These are phyloP conservation scores for Caenorhabditis sp. DNA, from an alignment of 2,888 invertebrate species.

Conservation along the genomic window DNA sequence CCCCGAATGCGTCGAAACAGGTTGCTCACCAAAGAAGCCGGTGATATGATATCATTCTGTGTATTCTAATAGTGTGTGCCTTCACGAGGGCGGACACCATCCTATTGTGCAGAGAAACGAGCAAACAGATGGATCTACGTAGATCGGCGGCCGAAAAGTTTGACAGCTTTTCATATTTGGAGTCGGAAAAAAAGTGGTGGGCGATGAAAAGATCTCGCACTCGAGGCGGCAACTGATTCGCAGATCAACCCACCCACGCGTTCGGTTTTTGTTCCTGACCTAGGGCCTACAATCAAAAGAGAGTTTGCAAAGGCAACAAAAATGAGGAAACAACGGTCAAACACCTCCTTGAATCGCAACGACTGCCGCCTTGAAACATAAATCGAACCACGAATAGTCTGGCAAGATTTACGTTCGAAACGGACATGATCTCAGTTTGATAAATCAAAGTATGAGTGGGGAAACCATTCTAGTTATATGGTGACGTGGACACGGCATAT, in stretches of 20 bases:
- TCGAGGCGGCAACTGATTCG: neutral
- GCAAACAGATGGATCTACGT: conserved; percentile 41
- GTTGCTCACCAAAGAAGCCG: too few species aligned
- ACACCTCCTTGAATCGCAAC: neutral
- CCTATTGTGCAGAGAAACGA: conserved; percentile 37
- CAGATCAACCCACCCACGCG: conserved; percentile 49
- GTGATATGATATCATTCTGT: conserved; percentile 44
- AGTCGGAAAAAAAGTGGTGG: too few species aligned
- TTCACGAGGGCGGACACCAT: conserved; percentile 46
- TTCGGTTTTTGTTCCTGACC: conserved; percentile 27
- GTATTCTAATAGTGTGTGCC: conserved; percentile 36
- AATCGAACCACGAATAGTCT: conserved; percentile 29
- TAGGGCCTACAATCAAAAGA: neutral
- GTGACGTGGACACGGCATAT: conserved; percentile 45
- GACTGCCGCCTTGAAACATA: conserved; percentile 13
- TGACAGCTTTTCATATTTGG: conserved; percentile 56
- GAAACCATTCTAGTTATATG: conserved; percentile 18
- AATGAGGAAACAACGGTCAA: conserved; percentile 32
- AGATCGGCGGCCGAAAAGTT: conserved; percentile 16
- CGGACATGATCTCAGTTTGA: conserved; percentile 46
- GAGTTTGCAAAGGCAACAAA: conserved; percentile 18
- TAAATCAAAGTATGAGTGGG: conserved; percentile 46
- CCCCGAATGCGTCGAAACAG: conserved; percentile 12
- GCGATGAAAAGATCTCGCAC: conserved; percentile 23
- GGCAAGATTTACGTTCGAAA: conserved; percentile 45